Evolutionary conservation across 2,113 vertebrate genomes (phyloP).

Genomic region (Calyptommatus sinebrachiatus): DNA sequence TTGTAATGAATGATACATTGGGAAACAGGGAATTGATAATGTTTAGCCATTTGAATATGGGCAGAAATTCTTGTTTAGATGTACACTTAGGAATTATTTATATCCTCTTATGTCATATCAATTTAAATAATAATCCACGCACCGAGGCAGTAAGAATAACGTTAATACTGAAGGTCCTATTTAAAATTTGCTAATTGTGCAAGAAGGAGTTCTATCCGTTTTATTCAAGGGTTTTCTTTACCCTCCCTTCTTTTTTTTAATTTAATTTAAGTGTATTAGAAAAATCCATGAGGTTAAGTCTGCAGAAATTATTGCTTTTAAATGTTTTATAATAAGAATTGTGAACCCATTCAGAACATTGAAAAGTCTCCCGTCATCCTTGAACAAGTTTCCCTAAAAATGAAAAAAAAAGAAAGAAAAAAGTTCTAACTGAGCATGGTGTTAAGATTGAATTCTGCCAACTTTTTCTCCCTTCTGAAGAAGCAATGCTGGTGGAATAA

Average conservation of each 20-base stretch:
- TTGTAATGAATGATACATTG: conserved; percentile 71
- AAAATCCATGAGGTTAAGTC: conserved; percentile 70
- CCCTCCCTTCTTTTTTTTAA: conserved; percentile 66
- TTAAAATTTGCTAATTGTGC: conserved; percentile 79
- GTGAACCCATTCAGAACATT: conserved; percentile 54
- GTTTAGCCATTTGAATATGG: conserved; percentile 71
- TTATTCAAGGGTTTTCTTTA: conserved; percentile 47
- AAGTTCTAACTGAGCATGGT: conserved; percentile 53
- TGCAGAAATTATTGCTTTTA: conserved; percentile 74
- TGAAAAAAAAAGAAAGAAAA: conserved; percentile 51
- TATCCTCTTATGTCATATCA: conserved; percentile 77
- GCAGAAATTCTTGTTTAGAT: conserved; percentile 74
- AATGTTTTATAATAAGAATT: conserved; percentile 72
- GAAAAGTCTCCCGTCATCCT: conserved; percentile 58
- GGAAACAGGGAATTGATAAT: conserved; percentile 74
- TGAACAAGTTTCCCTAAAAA: conserved; percentile 57
- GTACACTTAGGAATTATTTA: conserved; percentile 79
- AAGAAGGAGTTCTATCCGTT: conserved; percentile 69
- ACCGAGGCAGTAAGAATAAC: conserved; percentile 72
- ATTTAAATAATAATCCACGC: conserved; percentile 77
- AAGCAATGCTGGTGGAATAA: background rate
- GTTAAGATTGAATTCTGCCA: conserved; percentile 17
- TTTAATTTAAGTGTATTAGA: conserved; percentile 73
- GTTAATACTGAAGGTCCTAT: conserved; percentile 76
- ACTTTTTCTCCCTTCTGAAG: background rate